Evolutionary conservation across 2,797 vertebrate species (phyloP).

Genomic region (Neostethus bicornis): DNA sequence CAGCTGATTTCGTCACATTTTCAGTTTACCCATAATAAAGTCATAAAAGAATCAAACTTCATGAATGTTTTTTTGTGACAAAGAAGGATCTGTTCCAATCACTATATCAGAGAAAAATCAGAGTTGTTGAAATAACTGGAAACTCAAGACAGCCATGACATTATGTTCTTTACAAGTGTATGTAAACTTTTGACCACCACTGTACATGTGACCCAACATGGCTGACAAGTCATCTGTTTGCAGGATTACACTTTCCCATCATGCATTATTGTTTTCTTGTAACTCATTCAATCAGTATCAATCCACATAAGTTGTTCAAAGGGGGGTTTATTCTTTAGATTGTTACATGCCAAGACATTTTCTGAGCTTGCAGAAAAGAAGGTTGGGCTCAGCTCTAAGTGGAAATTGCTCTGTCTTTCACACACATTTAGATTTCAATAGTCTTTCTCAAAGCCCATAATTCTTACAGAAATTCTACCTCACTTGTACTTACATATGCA

Average conservation of each 20-base stretch:
- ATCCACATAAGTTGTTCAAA: conserved; percentile 44
- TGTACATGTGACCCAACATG: conserved; percentile 14
- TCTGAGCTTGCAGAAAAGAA: conserved; percentile 58
- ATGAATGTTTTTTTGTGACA: too few species aligned
- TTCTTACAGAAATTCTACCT: conserved; percentile 35
- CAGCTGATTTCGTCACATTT: too few species aligned
- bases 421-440: conserved; percentile 60
- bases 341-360: conserved; percentile 53
- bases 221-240: conserved; percentile 9
- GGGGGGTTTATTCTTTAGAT: conserved; percentile 21
- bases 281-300: conserved; percentile 29
- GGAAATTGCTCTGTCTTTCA: conserved; percentile 58
- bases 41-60: too few species aligned
- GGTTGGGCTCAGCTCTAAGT: conserved; percentile 32
- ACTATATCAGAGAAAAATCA: too few species aligned
- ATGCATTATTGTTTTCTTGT: conserved; percentile 24
- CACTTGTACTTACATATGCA: conserved; percentile 2
- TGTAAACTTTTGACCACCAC: too few species aligned
- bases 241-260: conserved; percentile 20
- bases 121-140: too few species aligned
- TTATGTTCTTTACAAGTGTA: too few species aligned
- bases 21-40: too few species aligned
- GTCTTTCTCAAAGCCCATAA: conserved; percentile 36
- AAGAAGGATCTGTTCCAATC: too few species aligned
- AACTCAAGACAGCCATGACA: too few species aligned